Base-by-base conservation (phyloP, 2,888 invertebrate genomes). In the Aspidapion aeneum region DNA sequence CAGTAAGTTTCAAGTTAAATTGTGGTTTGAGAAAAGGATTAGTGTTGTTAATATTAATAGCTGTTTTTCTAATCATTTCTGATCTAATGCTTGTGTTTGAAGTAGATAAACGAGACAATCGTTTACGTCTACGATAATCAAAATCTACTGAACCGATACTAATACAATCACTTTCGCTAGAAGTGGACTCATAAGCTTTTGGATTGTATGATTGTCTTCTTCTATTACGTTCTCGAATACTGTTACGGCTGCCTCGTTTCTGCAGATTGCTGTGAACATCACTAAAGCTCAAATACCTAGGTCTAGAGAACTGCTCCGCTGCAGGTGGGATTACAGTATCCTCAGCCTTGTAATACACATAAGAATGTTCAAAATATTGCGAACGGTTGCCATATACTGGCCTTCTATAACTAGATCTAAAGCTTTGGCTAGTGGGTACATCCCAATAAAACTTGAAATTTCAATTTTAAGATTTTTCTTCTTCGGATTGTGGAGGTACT, bases 181-280 rank as follows among this genome's bases (percentile, higher is more conserved):
- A 84, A 63, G 83, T 83, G 61, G 83, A 82, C 21, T 82, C 82
- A 68, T 83, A 82, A 3, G 82, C 82, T 71, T 82, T 81, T 20
- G 85, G 85, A 77, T 86, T 85, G 71, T n/a, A n/a, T n/a, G n/a
- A n/a, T n/a, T n/a, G n/a, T n/a, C n/a, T n/a, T n/a, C n/a, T n/a
- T n/a, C n/a, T n/a, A n/a, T n/a, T n/a, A n/a, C n/a, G 80, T 59
- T 85, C 85, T 58, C 83, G 79, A 49, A 85, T 79, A 55, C 84
- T 84, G 57, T 83, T 82, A 2, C 78, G 76, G 56, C 72, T 73
- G 64, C 72, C 73, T 61, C 70, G 71, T 61, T 74, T 74, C 55
- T 76, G 75, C 74, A 73, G 79, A 75, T 73, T 74, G 54, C 75
- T 74, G 1, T 68, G 70, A 9, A 70, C 68, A 19, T 73, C 74